Evolutionary conservation across 2,888 invertebrate species (phyloP).

Genomic region (Caenorhabditis parvicauda): DNA sequence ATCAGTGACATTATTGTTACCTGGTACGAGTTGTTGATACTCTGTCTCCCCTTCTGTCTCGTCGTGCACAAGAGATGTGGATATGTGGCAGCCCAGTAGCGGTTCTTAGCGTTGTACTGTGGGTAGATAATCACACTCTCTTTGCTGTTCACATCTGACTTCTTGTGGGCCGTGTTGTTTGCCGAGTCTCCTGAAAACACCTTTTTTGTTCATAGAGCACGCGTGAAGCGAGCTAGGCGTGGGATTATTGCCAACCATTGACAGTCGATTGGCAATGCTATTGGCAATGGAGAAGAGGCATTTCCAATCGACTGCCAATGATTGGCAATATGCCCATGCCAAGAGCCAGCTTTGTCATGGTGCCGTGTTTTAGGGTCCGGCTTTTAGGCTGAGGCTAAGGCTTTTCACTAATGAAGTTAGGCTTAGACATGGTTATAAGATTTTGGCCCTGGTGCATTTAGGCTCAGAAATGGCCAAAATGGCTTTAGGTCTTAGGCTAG

Average conservation of each 20-base stretch:
- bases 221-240: background rate
- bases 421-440: no score
- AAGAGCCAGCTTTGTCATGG: background rate
- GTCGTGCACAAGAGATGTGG: constrained; percentile 60
- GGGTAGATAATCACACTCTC: constrained; percentile 54
- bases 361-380: no score
- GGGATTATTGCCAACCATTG: background rate
- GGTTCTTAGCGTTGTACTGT: constrained; percentile 48
- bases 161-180: constrained; percentile 57
- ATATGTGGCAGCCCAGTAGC: constrained; percentile 60
- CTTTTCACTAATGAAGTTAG: no score
- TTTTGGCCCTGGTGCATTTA: no score
- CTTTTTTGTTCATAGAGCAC: no score
- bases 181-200: constrained; percentile 34
- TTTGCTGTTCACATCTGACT: constrained; percentile 60
- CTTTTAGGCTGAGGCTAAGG: no score
- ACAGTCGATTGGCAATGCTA: no score
- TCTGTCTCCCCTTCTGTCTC: constrained; percentile 55
- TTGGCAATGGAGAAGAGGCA: no score
- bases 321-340: no score
- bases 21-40: constrained; percentile 48
- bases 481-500: no score
- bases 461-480: no score
- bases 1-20: constrained; percentile 9
- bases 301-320: no score